Conservation (phyloP, 2,113 vertebrate genomes). For the Raja brachyura region DNA sequence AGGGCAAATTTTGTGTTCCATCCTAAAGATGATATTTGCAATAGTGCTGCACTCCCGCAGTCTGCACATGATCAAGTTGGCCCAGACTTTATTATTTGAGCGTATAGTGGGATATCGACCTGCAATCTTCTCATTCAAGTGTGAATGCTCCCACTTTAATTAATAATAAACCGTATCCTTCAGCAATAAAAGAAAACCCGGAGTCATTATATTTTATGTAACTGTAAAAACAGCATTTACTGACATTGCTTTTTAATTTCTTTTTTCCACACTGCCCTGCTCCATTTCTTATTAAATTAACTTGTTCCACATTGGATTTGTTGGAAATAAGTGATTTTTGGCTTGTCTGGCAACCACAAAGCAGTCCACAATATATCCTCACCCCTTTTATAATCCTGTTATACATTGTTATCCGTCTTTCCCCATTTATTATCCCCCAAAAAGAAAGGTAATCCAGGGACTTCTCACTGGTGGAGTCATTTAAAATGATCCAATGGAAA, state of each 20-base stretch:
- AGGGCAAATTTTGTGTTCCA: too few species aligned
- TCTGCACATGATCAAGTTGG: too few species aligned
- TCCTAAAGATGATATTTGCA: too few species aligned
- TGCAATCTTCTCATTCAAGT: too few species aligned
- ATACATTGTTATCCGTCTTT: neutral
- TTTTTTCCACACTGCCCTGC: neutral
- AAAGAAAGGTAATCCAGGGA: neutral
- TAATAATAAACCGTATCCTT: neutral
- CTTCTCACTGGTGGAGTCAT: neutral
- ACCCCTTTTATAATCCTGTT: neutral
- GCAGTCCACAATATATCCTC: neutral
- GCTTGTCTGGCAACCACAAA: neutral
- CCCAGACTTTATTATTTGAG: too few species aligned
- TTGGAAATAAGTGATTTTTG: neutral
- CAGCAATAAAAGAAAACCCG: neutral
- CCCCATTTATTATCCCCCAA: neutral
- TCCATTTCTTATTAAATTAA: neutral
- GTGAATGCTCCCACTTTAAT: neutral
- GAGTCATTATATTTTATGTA: neutral
- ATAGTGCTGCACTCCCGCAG: too few species aligned
- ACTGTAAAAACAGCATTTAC: neutral
- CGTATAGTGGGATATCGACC: too few species aligned
- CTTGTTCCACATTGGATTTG: neutral
- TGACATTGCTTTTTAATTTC: neutral
- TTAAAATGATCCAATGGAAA: neutral